phyloP scores from a whole-genome alignment of 1,140 invertebrate species.

The Drosophila orena region DNA sequence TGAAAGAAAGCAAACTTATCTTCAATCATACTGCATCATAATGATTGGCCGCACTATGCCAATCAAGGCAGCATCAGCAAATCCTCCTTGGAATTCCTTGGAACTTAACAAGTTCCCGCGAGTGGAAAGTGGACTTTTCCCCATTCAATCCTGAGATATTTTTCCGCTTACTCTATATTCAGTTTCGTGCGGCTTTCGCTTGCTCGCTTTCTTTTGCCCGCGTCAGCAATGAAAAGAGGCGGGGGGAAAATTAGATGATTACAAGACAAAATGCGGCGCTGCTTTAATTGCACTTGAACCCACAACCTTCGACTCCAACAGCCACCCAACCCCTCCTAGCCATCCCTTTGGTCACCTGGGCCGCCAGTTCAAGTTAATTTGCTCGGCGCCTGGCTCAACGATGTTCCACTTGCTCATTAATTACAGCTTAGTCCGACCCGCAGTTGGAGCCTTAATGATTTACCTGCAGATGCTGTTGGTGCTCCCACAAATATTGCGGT shows the following conservation, averaged over 20 bases:
- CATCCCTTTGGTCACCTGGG: constrained; percentile 3
- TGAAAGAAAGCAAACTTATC: not conserved
- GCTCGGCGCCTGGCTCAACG: constrained; percentile 53
- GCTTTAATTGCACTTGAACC: constrained; percentile 73
- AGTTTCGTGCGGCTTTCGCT: constrained; percentile 23
- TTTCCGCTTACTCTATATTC: constrained; percentile 10
- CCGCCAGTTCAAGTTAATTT: constrained; percentile 75
- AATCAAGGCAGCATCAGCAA: constrained; percentile 4
- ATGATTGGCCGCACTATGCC: constrained; percentile 11
- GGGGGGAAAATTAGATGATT: constrained; percentile 55
- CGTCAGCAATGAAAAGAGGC: constrained; percentile 15
- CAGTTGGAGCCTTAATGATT: constrained; percentile 62
- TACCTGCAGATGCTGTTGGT: constrained; percentile 56
- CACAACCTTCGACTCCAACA: constrained; percentile 22
- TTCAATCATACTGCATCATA: not conserved
- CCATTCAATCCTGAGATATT: constrained; percentile 14
- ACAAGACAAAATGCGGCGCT: constrained; percentile 63
- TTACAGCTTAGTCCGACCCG: constrained; percentile 70
- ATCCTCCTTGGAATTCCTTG: constrained; percentile 13
- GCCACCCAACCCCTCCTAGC: constrained; percentile 1
- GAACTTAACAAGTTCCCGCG: constrained; percentile 25
- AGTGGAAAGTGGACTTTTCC: not conserved
- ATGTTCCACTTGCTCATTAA: constrained; percentile 78
- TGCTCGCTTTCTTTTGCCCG: not conserved
- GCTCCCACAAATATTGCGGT: constrained; percentile 22